phyloP scores from a whole-genome alignment of 2,888 invertebrate genomes.

The Synergus itoensis region DNA sequence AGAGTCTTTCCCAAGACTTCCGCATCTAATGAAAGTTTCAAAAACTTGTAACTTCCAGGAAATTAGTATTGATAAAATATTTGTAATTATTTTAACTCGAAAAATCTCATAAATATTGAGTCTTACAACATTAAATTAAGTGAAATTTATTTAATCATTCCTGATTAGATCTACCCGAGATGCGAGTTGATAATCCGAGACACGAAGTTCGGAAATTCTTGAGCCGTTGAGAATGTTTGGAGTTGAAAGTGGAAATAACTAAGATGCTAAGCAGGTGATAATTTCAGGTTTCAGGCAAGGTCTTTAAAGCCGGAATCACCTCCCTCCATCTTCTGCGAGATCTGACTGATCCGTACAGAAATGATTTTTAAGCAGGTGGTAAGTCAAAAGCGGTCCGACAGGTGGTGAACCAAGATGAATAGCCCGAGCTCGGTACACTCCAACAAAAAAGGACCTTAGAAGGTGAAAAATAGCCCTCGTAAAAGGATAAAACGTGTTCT shows the following conservation, averaged over 20 bases:
- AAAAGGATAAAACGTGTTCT: conserved; percentile 48
- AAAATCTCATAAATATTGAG: background rate
- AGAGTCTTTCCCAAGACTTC: background rate
- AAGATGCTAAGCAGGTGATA: conserved; percentile 42
- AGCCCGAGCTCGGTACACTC: background rate
- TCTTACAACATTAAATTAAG: background rate
- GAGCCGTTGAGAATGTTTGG: background rate
- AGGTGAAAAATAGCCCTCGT: conserved; percentile 50
- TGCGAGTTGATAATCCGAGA: background rate
- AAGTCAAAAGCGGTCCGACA: conserved; percentile 59
- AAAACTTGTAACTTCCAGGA: background rate
- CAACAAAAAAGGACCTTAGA: background rate
- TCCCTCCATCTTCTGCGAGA: conserved; percentile 25
- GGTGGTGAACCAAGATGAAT: conserved; percentile 54
- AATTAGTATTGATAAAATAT: conserved; percentile 16
- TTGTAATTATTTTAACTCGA: no score
- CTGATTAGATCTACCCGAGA: background rate
- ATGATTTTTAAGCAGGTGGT: conserved; percentile 59
- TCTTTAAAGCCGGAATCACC: conserved; percentile 19
- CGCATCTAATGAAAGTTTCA: background rate
- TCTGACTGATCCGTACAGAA: conserved; percentile 33
- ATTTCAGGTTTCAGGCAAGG: conserved; percentile 26
- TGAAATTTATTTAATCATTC: background rate
- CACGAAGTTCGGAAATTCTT: background rate
- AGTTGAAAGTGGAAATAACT: background rate